Conservation (phyloP, 2,888 invertebrate species). For the Cylindroiulus punctatus region DNA sequence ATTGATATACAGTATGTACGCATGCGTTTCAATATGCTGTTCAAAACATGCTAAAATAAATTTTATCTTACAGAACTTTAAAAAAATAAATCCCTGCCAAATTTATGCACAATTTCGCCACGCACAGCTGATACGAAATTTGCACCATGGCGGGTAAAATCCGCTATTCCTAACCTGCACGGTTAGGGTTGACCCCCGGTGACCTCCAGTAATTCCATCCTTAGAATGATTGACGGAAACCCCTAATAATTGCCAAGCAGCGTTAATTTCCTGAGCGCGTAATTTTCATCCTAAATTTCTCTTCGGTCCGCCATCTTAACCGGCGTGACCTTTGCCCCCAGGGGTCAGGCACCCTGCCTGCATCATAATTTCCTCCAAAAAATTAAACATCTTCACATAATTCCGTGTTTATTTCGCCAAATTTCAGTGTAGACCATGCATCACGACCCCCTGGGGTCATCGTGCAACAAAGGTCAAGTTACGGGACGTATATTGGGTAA, state of each 20-base stretch:
- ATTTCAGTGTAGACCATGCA: neutral
- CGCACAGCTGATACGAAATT: too few species aligned
- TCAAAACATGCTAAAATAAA: too few species aligned
- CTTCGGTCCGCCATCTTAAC: neutral
- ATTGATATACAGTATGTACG: too few species aligned
- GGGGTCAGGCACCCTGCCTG: neutral
- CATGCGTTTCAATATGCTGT: too few species aligned
- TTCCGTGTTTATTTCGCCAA: neutral
- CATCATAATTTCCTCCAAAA: neutral
- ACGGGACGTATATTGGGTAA: conserved; percentile 16
- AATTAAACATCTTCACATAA: neutral
- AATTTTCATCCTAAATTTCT: neutral
- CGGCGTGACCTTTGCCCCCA: neutral
- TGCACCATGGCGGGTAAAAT: neutral
- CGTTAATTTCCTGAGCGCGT: conserved; percentile 26
- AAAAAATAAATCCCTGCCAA: too few species aligned
- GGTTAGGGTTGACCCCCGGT: neutral
- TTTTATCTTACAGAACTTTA: too few species aligned
- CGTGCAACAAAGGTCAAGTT: neutral
- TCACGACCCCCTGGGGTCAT: neutral
- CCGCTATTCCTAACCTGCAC: neutral
- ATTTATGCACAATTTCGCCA: too few species aligned
- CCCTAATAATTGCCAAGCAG: neutral
- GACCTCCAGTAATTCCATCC: neutral
- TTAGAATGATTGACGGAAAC: neutral